Conservation (phyloP, 2,113 vertebrate genomes). For the Heloderma charlesbogerti region DNA sequence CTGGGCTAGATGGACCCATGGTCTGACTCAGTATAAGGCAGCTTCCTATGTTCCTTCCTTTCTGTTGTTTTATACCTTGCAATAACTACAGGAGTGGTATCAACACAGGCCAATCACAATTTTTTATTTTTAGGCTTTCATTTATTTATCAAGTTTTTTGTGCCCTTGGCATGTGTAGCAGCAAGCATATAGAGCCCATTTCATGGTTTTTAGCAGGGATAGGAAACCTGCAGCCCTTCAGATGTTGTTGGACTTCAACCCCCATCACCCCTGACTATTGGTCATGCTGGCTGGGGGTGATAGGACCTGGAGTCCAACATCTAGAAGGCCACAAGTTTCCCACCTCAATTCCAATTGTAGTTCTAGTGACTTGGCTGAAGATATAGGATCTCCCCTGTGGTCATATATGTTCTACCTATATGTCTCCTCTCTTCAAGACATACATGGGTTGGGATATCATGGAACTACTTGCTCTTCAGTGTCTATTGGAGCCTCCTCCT, state of each 20-base stretch:
- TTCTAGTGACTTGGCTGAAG: not conserved
- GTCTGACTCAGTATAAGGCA: too few relatives aligned
- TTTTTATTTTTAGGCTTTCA: not conserved
- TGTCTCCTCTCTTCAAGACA: not conserved
- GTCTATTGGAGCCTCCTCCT: not conserved
- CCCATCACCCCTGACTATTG: not conserved
- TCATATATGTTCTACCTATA: too few relatives aligned
- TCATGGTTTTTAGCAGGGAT: not conserved
- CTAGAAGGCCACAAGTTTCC: not conserved
- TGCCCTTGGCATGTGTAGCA: not conserved
- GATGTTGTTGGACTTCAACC: not conserved
- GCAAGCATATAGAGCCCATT: not conserved
- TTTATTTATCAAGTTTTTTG: not conserved
- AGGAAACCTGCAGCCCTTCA: not conserved
- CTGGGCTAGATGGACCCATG: too few relatives aligned
- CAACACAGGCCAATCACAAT: too few relatives aligned
- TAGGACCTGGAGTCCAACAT: not conserved
- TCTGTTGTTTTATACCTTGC: not conserved
- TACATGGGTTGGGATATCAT: not conserved
- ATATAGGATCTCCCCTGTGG: not conserved
- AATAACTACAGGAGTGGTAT: not conserved
- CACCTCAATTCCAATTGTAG: not conserved
- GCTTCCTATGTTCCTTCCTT: too few relatives aligned
- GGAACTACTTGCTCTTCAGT: too few relatives aligned
- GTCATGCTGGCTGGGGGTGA: not conserved